Percentiles rank a stretch among this genome's conserved stretches.
These are phyloP conservation scores for Takifugu ocellatus DNA, from an alignment of 2,797 vertebrate genomes.

Conservation along the genomic window DNA sequence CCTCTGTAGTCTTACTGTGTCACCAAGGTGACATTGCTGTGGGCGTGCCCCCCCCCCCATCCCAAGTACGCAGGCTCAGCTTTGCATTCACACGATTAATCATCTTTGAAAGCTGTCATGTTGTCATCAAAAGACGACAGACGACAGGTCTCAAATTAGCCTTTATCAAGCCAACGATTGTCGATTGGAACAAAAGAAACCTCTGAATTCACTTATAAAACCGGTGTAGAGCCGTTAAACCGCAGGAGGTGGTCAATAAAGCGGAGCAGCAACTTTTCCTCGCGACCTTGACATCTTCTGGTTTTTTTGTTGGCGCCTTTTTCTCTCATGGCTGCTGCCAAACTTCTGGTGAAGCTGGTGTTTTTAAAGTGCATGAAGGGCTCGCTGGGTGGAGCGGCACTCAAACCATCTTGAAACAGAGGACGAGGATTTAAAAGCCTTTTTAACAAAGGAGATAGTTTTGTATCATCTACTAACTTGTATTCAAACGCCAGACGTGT, in stretches of 20 bases:
- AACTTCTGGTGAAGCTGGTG: conserved; percentile 10
- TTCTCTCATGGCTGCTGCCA: conserved; percentile 12
- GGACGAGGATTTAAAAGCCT: conserved; percentile 12
- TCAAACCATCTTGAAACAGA: conserved; percentile 23
- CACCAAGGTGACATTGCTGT: conserved; percentile 76
- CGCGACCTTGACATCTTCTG: not conserved
- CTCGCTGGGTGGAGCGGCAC: conserved; percentile 17
- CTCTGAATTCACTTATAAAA: conserved; percentile 11
- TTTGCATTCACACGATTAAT: conserved; percentile 59
- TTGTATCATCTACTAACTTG: conserved; percentile 19
- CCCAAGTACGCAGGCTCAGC: conserved; percentile 50
- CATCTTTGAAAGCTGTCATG: conserved; percentile 56
- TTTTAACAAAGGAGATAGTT: conserved; percentile 3
- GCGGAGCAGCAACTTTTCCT: conserved; percentile 6
- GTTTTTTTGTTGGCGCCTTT: conserved; percentile 19
- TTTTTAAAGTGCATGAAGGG: conserved; percentile 12
- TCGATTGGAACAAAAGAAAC: conserved; percentile 36
- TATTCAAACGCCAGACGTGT: conserved; percentile 27
- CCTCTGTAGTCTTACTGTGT: conserved; percentile 55
- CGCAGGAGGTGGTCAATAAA: conserved; percentile 7
- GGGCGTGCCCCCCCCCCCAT: conserved; percentile 40
- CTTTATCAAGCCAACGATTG: conserved; percentile 58
- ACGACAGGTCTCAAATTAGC: conserved; percentile 54
- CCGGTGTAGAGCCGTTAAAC: not conserved
- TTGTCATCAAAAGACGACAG: conserved; percentile 40